Evolutionary conservation across 2,113 vertebrate species (phyloP), one percentile per base, ranked within the genome.

Genomic region (Clinocottus analis): DNA sequence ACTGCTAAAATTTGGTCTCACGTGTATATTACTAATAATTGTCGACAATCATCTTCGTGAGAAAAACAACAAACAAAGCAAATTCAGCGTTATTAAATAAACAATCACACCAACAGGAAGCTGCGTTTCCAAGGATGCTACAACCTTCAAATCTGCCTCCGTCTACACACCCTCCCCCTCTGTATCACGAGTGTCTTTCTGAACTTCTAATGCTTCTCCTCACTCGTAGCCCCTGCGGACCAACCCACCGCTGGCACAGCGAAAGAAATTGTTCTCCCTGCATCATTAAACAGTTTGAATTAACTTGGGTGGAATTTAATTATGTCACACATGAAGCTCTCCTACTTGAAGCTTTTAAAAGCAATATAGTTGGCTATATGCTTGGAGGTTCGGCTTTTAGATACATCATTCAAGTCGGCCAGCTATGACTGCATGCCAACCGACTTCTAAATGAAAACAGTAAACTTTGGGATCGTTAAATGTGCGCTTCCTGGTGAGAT

Each of bases 281-380:
- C 91, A 92, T 92, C 92, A 93, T 95, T 94, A 92, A 94, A 93
- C 92, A 88, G 77, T 90, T 83, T 89, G 89, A 94, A 93, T 94
- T 92, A 93, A 91, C 90, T 92, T 64, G 87, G 88, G 83, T 85
- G 71, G 86, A 90, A 92, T 91, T 91, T 90, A 93, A 92, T 94
- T 91, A 91, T 92, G 89, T 92, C 92, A 93, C 93, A 94, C 91
- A 87, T 88, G 86, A 86, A 80, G 81, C 88, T 79, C 84, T 81
- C 84, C 87, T 49, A 90, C 83, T 90, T 80, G 72, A 61, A 86
- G 87, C 85, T 80, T 87, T 91, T 89, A 87, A 91, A 90, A 72
- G 90, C 89, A 88, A 85, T 89, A 86, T 75, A 91, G 91, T 80
- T 39, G 80, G 53, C 84, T 86, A 75, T 74, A 89, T 73, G 72